These are phyloP conservation scores for Gallinago media DNA, from an alignment of 2,113 vertebrate species.

Conservation along the genomic window DNA sequence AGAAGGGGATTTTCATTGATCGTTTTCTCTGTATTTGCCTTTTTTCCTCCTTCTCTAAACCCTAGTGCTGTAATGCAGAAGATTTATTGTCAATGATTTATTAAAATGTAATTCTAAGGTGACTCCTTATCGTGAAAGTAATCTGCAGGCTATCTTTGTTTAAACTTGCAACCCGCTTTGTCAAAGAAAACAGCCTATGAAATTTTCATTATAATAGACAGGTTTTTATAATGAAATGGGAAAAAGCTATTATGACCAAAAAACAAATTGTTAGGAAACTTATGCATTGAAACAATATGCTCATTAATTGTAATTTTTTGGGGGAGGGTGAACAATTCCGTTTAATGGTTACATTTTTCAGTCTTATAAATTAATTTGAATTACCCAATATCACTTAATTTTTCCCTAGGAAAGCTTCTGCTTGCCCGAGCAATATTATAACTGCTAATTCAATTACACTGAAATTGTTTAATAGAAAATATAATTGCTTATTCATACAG, in stretches of 20 bases:
- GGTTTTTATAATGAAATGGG: constrained; percentile 80
- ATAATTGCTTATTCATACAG: constrained; percentile 88
- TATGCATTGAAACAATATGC: constrained; percentile 80
- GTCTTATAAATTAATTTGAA: constrained; percentile 83
- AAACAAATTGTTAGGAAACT: constrained; percentile 79
- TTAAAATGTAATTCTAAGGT: constrained; percentile 86
- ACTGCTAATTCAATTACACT: constrained; percentile 87
- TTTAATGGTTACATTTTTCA: constrained; percentile 83
- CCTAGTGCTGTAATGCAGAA: constrained; percentile 77
- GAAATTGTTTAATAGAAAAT: constrained; percentile 89
- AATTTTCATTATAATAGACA: constrained; percentile 83
- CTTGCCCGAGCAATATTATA: constrained; percentile 86
- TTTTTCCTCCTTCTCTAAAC: constrained; percentile 70
- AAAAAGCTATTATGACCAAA: constrained; percentile 80
- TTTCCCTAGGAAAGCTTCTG: constrained; percentile 84
- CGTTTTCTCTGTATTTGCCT: constrained; percentile 78
- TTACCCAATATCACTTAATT: constrained; percentile 84
- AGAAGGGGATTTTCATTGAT: constrained; percentile 83
- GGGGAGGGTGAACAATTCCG: constrained; percentile 71
- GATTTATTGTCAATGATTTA: constrained; percentile 87
- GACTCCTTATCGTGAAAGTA: constrained; percentile 81
- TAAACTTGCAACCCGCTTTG: constrained; percentile 81
- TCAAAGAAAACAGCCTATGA: constrained; percentile 83
- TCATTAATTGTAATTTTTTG: constrained; percentile 81
- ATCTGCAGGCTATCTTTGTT: constrained; percentile 83